Percentiles rank a stretch among this genome's conserved stretches.
Evolutionary conservation across 2,888 invertebrate genomes (phyloP).

Genomic region (Patella caerulea): DNA sequence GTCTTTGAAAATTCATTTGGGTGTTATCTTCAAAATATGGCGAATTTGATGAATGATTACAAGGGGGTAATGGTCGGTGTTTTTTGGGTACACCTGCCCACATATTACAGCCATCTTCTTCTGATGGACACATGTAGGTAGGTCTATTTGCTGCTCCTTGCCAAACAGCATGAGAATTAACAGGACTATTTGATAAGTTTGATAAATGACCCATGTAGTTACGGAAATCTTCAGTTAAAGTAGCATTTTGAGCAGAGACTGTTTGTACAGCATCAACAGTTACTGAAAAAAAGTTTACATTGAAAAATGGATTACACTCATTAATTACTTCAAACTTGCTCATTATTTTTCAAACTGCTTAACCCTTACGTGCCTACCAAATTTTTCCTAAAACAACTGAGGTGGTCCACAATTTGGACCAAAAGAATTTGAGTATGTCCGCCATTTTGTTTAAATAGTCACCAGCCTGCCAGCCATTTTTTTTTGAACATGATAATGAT

Average conservation of each 20-base stretch:
- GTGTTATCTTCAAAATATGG: constrained; percentile 1
- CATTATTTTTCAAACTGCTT: too few relatives aligned
- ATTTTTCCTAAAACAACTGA: too few relatives aligned
- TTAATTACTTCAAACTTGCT: too few relatives aligned
- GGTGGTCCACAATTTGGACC: too few relatives aligned
- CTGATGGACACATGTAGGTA: constrained; percentile 40
- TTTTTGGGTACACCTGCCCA: constrained; percentile 14
- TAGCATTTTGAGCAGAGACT: constrained; percentile 6
- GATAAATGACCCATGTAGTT: constrained; percentile 59
- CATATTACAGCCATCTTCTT: constrained; percentile 38
- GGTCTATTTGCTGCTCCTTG: constrained; percentile 19
- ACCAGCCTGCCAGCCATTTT: too few relatives aligned
- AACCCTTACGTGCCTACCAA: too few relatives aligned
- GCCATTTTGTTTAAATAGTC: too few relatives aligned
- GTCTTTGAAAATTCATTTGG: background rate
- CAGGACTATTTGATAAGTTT: constrained; percentile 41
- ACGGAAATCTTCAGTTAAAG: constrained; percentile 51
- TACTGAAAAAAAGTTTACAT: background rate
- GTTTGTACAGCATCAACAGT: background rate
- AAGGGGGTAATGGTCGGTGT: constrained; percentile 4
- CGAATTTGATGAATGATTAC: background rate
- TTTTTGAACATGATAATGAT: too few relatives aligned
- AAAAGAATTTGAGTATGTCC: too few relatives aligned
- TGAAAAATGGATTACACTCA: too few relatives aligned
- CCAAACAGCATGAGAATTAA: constrained; percentile 21